Percentiles rank a stretch among this genome's conserved stretches.
Evolutionary conservation across 1,140 invertebrate genomes (phyloP).

Genomic region (Drosophila truncata): DNA sequence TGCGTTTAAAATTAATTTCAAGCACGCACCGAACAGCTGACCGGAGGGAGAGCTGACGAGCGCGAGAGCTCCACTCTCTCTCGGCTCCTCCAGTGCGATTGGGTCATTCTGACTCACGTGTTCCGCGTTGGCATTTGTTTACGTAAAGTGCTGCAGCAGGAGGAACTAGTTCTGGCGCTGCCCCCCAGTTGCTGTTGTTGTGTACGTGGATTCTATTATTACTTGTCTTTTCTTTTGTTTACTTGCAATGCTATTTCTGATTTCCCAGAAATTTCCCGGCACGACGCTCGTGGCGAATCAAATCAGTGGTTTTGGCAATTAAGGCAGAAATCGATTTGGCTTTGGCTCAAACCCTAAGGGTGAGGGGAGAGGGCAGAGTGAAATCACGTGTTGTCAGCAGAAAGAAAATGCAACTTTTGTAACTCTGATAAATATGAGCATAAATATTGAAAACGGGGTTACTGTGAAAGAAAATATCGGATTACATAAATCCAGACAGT

Average conservation of each 20-base stretch:
- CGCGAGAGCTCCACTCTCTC: not conserved
- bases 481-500: slow-evolving; percentile 3
- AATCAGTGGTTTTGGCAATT: slow-evolving; percentile 50
- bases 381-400: slow-evolving; percentile 35
- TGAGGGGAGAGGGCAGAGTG: not conserved
- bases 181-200: not conserved
- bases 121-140: slow-evolving; percentile 25
- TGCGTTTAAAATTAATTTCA: slow-evolving; percentile 31
- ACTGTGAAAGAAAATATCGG: not conserved
- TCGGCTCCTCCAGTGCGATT: slow-evolving; percentile 1
- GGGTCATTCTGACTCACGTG: slow-evolving; percentile 29
- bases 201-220: slow-evolving; percentile 32
- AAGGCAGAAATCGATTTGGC: slow-evolving; percentile 47
- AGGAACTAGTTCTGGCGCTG: slow-evolving; percentile 35
- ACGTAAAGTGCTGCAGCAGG: slow-evolving; percentile 26
- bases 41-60: not conserved
- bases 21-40: slow-evolving; percentile 56
- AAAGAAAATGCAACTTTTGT: not conserved
- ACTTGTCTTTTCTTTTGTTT: slow-evolving; percentile 18
- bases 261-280: slow-evolving; percentile 20
- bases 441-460: not conserved
- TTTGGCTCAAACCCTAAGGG: not conserved
- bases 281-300: slow-evolving; percentile 33
- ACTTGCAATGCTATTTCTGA: slow-evolving; percentile 7
- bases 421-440: not conserved